A percentile compares a stretch with the other conserved stretches of the same genome.
Conservation (phyloP, 2,797 vertebrate species). For the Acrossocheilus fasciatus region DNA sequence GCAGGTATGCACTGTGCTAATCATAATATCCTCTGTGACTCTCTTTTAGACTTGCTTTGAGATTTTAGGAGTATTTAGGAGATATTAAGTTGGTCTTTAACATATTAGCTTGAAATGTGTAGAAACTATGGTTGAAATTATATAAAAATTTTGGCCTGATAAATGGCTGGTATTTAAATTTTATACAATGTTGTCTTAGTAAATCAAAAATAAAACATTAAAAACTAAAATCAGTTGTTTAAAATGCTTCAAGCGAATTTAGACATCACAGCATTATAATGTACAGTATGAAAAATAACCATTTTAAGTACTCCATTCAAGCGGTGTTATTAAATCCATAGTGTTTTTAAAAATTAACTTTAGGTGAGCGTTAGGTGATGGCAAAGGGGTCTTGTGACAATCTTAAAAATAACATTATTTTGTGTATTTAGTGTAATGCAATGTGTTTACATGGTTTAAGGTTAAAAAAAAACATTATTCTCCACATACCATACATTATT, state of each 20-base stretch:
- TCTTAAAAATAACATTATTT: too few relatives aligned
- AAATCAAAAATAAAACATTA: background rate
- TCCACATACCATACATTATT: too few relatives aligned
- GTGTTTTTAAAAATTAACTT: background rate
- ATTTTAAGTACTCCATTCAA: background rate
- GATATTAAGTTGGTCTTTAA: background rate
- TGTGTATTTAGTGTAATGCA: too few relatives aligned
- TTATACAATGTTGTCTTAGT: background rate
- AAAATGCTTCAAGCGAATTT: background rate
- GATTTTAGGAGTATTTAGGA: background rate
- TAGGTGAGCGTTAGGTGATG: background rate
- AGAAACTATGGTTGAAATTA: background rate
- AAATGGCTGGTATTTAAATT: background rate
- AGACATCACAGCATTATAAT: background rate
- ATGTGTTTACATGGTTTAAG: too few relatives aligned
- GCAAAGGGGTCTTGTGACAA: background rate
- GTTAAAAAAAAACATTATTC: too few relatives aligned
- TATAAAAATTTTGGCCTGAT: background rate
- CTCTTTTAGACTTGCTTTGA: background rate
- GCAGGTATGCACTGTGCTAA: conserved; percentile 79
- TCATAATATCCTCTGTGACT: background rate
- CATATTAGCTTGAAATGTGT: background rate
- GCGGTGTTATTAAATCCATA: background rate
- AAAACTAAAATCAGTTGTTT: background rate
- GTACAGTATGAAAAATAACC: background rate